Conservation (phyloP, 2,113 vertebrate genomes). For the Campylomormyrus tamandua region DNA sequence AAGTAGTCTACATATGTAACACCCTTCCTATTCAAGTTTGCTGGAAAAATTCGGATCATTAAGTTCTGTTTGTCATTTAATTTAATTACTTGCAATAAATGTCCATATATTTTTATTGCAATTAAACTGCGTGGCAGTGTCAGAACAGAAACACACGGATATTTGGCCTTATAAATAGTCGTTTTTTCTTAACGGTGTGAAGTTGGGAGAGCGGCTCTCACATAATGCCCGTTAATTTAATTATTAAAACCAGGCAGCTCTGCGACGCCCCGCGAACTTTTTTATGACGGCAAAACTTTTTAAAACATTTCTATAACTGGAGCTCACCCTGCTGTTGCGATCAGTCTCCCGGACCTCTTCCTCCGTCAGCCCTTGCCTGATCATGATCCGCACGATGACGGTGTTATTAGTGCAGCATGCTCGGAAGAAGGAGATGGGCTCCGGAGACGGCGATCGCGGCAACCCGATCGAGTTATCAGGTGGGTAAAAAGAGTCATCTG, state of each 20-base stretch:
- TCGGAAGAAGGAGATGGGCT: constrained; percentile 68
- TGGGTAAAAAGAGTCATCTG: constrained; percentile 88
- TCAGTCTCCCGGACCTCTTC: constrained; percentile 78
- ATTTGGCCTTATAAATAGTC: not conserved
- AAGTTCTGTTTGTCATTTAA: not conserved
- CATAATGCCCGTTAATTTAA: not conserved
- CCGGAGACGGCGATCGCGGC: constrained; percentile 39
- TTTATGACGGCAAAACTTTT: not conserved
- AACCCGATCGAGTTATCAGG: constrained; percentile 38
- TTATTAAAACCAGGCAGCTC: not conserved
- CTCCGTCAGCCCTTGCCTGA: constrained; percentile 69
- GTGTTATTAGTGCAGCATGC: constrained; percentile 83
- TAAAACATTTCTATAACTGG: not conserved
- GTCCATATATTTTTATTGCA: not conserved
- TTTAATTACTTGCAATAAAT: not conserved
- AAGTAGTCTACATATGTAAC: not conserved
- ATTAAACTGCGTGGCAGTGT: not conserved
- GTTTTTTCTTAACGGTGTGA: not conserved
- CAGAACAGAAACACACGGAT: not conserved
- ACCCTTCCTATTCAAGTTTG: not conserved
- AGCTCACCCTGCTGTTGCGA: constrained; percentile 79
- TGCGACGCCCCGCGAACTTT: not conserved
- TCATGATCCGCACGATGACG: constrained; percentile 75
- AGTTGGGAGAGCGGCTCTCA: not conserved
- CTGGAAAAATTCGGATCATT: not conserved